Conservation (phyloP, 2,797 vertebrate genomes). For the Sebastes cheni region DNA sequence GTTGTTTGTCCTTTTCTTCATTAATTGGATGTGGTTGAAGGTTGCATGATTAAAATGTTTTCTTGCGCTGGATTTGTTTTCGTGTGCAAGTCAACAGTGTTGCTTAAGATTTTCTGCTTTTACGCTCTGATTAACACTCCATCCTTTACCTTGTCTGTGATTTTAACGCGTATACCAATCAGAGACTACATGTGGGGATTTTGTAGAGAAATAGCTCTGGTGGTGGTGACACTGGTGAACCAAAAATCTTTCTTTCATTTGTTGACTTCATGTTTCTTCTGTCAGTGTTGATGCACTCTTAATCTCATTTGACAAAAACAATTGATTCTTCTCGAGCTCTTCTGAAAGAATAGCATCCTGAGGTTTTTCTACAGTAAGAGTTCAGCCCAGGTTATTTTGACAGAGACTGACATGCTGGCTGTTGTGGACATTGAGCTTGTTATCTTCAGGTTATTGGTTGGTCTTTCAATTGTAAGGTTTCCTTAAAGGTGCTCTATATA, state of each 20-base stretch:
- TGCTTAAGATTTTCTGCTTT: neutral
- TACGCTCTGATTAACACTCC: neutral
- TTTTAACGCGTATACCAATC: constrained; percentile 4
- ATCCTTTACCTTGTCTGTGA: neutral
- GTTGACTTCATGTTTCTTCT: neutral
- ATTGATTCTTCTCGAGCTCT: neutral
- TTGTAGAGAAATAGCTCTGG: neutral
- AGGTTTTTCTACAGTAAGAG: neutral
- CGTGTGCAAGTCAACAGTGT: neutral
- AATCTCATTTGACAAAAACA: neutral
- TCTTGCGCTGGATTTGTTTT: neutral
- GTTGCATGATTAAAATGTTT: neutral
- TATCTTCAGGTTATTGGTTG: neutral
- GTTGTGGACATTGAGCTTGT: neutral
- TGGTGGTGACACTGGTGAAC: neutral
- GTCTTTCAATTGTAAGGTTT: neutral
- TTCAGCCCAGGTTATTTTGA: neutral
- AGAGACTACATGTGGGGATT: neutral
- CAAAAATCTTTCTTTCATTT: neutral
- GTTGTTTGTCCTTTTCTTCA: neutral
- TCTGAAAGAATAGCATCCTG: neutral
- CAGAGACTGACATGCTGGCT: neutral
- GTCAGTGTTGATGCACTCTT: neutral
- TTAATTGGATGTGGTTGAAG: neutral
- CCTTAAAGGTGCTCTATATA: neutral